A percentile compares a stretch with the other conserved stretches of the same genome.
Evolutionary conservation across 2,113 vertebrate species (phyloP).

Genomic region (Dicentrarchus labrax): DNA sequence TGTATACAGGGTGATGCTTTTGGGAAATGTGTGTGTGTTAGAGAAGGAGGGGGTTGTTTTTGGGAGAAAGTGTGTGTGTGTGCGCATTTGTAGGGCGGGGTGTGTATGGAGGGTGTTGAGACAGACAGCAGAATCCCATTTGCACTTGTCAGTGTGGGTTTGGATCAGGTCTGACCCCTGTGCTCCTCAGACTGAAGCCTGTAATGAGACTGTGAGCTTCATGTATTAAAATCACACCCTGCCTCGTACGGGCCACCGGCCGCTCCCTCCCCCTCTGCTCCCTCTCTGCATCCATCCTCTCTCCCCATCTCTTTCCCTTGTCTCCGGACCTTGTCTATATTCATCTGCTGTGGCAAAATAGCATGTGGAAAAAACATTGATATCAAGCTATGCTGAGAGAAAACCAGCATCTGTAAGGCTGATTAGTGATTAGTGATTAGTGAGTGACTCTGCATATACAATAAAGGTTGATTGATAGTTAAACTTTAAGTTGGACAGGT

Average conservation of each 20-base stretch:
- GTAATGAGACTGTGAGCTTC: slow-evolving; percentile 78
- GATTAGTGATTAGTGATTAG: slow-evolving; percentile 26
- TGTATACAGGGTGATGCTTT: slow-evolving; percentile 50
- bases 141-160: slow-evolving; percentile 84
- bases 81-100: slow-evolving; percentile 36
- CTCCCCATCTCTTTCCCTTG: slow-evolving; percentile 6
- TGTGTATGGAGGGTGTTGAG: slow-evolving; percentile 59
- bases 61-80: slow-evolving; percentile 39
- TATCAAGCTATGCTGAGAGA: slow-evolving; percentile 9
- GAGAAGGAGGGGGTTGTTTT: slow-evolving; percentile 45
- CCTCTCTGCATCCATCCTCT: slow-evolving; percentile 30
- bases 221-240: slow-evolving; percentile 75
- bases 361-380: background rate
- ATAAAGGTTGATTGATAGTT: background rate
- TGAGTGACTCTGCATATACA: slow-evolving; percentile 5
- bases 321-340: background rate
- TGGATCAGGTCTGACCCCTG: slow-evolving; percentile 83
- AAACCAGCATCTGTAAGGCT: slow-evolving; percentile 36
- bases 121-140: slow-evolving; percentile 84
- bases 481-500: slow-evolving; percentile 34
- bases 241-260: slow-evolving; percentile 44
- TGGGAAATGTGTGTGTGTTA: slow-evolving; percentile 44
- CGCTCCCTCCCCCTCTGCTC: slow-evolving; percentile 53
- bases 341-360: slow-evolving; percentile 17
- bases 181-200: slow-evolving; percentile 66